These are phyloP conservation scores for Zaprionus vittiger DNA, from an alignment of 1,140 invertebrate genomes.

Conservation along the genomic window DNA sequence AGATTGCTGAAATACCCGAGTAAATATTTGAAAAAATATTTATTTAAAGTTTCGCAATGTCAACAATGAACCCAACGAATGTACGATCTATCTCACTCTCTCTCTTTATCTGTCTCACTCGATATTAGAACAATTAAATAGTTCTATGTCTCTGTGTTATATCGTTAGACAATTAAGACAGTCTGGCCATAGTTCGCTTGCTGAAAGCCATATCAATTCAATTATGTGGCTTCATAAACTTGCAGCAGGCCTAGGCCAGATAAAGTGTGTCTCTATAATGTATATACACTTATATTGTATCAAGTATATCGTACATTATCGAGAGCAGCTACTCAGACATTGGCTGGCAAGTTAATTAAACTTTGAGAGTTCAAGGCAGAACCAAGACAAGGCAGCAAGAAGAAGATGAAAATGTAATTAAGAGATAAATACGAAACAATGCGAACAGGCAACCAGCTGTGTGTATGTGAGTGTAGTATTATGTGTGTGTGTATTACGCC, in stretches of 20 bases:
- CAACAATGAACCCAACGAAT: neutral
- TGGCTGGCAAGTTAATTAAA: conserved; percentile 73
- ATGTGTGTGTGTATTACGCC: conserved; percentile 2
- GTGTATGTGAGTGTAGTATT: neutral
- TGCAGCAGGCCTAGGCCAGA: conserved; percentile 10
- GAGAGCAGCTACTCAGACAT: conserved; percentile 25
- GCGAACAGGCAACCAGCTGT: conserved; percentile 8
- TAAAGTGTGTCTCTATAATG: conserved; percentile 10
- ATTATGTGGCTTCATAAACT: conserved; percentile 61
- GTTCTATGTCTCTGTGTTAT: neutral
- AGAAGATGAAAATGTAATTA: conserved; percentile 75
- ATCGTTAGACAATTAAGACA: conserved; percentile 14
- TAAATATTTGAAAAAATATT: neutral
- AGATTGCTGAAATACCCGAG: neutral
- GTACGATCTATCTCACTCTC: too few relatives aligned
- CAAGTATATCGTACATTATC: conserved; percentile 9
- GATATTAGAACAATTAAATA: neutral
- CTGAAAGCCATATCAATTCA: conserved; percentile 63
- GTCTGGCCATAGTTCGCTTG: neutral
- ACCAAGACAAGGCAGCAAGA: conserved; percentile 24
- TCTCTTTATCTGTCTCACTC: neutral
- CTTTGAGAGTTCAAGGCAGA: conserved; percentile 60
- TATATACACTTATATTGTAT: conserved; percentile 10
- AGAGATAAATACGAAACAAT: conserved; percentile 77
- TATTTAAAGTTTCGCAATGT: conserved; percentile 1